Conservation (phyloP, 2,797 vertebrate genomes). For the Cyclopterus lumpus region DNA sequence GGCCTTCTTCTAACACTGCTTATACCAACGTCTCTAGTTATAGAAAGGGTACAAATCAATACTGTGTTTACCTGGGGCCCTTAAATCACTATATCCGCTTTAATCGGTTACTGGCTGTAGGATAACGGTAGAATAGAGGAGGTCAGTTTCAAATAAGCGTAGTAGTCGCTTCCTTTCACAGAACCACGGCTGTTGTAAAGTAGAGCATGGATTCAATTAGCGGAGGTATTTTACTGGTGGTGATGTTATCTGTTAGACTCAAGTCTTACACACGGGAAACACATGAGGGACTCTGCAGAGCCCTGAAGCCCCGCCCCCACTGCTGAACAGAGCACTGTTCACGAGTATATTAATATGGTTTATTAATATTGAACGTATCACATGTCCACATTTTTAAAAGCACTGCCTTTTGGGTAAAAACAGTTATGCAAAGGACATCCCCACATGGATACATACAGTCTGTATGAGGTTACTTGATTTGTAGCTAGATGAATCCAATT, state of each 20-base stretch:
- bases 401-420: neutral
- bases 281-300: neutral
- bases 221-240: neutral
- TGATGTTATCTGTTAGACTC: neutral
- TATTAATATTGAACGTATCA: neutral
- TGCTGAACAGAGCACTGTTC: neutral
- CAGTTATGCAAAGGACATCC: no score
- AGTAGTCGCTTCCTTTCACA: neutral
- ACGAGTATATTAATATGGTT: neutral
- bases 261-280: neutral
- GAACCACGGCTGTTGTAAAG: neutral
- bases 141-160: neutral
- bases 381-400: neutral
- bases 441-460: neutral
- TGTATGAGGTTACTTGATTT: neutral
- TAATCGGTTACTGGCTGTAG: no score
- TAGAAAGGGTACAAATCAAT: no score
- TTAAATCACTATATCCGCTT: no score
- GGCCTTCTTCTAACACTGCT: no score
- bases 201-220: neutral
- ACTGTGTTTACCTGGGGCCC: no score
- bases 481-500: neutral
- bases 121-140: no score
- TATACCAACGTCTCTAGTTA: no score
- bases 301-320: neutral